These are phyloP conservation scores for Smittia aterrima DNA, from an alignment of 2,888 invertebrate species.

Conservation along the genomic window DNA sequence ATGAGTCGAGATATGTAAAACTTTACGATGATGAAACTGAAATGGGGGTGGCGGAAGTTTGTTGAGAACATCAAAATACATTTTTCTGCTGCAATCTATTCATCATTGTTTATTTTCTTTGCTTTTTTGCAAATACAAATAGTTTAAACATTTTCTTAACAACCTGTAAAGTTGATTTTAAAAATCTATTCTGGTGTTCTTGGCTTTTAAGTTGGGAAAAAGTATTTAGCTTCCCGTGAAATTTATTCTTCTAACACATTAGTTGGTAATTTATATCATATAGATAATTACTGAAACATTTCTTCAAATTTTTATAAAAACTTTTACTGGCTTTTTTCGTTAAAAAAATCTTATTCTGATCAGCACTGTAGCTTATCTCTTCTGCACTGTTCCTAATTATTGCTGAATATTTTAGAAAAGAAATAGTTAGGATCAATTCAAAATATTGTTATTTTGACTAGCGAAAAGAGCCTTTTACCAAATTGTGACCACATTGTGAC, in stretches of 20 bases:
- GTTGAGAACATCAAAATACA: background rate
- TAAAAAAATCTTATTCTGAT: no score
- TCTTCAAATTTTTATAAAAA: no score
- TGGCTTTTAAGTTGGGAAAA: background rate
- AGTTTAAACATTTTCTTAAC: conserved; percentile 6
- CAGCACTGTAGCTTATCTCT: no score
- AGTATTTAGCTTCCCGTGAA: background rate
- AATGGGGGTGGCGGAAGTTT: background rate
- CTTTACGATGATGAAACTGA: conserved; percentile 9
- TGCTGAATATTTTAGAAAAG: no score
- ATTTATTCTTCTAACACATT: background rate
- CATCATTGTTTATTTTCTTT: background rate
- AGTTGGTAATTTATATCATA: background rate
- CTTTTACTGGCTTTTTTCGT: no score
- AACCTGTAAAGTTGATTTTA: conserved; percentile 6
- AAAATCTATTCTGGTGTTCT: background rate
- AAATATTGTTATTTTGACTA: no score
- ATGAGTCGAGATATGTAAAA: background rate
- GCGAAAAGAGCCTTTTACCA: no score
- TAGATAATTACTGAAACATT: background rate
- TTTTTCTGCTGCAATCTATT: background rate
- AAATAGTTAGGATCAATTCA: no score
- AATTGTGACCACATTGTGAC: no score
- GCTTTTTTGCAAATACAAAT: background rate
- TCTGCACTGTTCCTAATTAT: no score